phyloP scores from a whole-genome alignment of 2,797 vertebrate genomes.

The Lacerta agilis region DNA sequence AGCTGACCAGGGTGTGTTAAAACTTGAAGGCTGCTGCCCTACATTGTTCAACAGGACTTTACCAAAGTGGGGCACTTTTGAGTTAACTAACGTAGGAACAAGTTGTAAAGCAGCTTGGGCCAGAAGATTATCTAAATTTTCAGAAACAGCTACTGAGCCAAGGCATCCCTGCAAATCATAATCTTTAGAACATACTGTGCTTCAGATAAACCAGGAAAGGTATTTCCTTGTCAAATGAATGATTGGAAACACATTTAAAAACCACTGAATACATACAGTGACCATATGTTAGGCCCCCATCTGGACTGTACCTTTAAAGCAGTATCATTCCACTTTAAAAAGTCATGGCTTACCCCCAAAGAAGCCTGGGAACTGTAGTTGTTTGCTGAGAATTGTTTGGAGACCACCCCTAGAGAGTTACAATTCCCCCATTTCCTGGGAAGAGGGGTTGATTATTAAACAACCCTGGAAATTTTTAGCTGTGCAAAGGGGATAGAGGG shows the following conservation, averaged over 20 bases:
- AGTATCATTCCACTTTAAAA: no score
- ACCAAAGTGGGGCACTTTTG: background rate
- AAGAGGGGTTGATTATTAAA: no score
- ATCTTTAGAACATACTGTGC: conserved; percentile 10
- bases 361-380: no score
- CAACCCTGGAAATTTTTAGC: no score
- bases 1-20: background rate
- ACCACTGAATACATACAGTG: background rate
- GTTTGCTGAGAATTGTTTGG: no score
- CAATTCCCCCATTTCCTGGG: no score
- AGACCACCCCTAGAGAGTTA: no score
- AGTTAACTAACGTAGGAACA: background rate
- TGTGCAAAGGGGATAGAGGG: no score
- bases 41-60: background rate
- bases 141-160: background rate
- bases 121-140: conserved; percentile 14
- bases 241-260: background rate
- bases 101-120: background rate
- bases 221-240: background rate
- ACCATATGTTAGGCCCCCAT: background rate
- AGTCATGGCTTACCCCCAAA: no score
- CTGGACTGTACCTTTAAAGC: no score
- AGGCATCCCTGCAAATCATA: background rate
- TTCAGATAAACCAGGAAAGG: background rate
- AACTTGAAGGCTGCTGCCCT: background rate